Base-by-base conservation (phyloP, 2,888 invertebrate species). In the Drosophila flavopinicola region DNA sequence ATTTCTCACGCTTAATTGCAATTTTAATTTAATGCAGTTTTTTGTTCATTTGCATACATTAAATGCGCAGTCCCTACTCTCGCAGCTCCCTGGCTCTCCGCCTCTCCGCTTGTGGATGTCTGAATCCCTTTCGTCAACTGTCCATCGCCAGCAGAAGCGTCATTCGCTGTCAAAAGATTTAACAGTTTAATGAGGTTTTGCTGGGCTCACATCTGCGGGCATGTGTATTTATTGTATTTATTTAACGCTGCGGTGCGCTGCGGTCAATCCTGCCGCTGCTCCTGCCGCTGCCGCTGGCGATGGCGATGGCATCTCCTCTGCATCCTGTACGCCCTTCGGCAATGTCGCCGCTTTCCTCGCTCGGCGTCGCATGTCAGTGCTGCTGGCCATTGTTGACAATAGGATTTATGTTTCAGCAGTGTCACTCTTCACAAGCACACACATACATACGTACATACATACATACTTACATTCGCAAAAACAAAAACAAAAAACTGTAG, bases 101-200 rank as follows among this genome's bases (percentile, higher is more conserved):
- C 6, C 32, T 59, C 11, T 42, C 32, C 25, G 30, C 25, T 38
- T 38, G 29, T 45, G 44, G 35, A 24, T 32, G 44, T 3, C 32
- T 38, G 48, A 57, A 49, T 39, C 59, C 49, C 24, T 53, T 57
- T 41, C 47, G 48, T 54, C 69, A 73, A 6, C 38, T 41, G 64
- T 72, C 49, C 59, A 37, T 44, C 59, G 58, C 37, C 66, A 45
- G 27, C 65, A 41, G 45, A 30, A 51, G 35, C 57, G 70, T 56
- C 65, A 54, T 53, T 9, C 63, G 45, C 59, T 86, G 86, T 76
- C 85, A 84, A 77, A 84, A 86, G 86, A 77, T 74, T 84, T 82
- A 82, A 86, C 86, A 79, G 82, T 86, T 82, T 86, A 82, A 82
- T 82, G 80, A 86, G 80, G 87, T 84, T 85, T 85, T 78, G 37